Evolutionary conservation across 2,888 invertebrate genomes (phyloP), one percentile per base, ranked within the genome.

Genomic region (Leptinotarsa tumamoca): DNA sequence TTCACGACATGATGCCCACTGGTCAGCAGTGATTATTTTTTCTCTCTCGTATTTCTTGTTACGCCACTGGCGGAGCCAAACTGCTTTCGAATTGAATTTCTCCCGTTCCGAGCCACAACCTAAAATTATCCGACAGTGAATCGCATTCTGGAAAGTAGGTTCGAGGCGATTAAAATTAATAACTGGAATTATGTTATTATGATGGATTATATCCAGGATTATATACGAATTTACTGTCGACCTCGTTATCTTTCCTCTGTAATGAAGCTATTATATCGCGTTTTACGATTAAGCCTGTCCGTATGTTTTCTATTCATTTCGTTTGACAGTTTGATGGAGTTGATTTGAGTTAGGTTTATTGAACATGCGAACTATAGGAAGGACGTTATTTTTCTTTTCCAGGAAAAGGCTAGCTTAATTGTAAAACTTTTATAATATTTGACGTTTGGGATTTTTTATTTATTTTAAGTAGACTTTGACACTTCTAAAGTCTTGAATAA

Each of bases 161-260:
- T 75, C 67, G 54, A 68, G 66, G 68, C 67, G 74, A 75, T 75
- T 75, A 75, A 71, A 75, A 75, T 68, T 75, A 75, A 75, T 75
- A 71, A 68, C 58, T 68, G 43, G 63, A 56, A 75, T 75, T 68
- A 68, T 75, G 74, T 71, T 71, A 75, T 75, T 71, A 75, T 71
- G 74, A 75, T 71, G 61, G 74, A 75, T 75, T 71, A 68, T 68
- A 49, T 33, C 52, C 63, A 52, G 67, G 71, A 68, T 73, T 73
- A 73, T 56, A 69, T 68, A 50, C 58, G 66, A 70, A 67, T 74
- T 71, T 71, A 71, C 74, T 58, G 67, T 27, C 51, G 70, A 56
- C 67, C 74, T 74, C 71, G 69, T 74, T 74, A 74, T 74, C 58
- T 74, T 61, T 33, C n/a, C 33, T 63, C 54, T 33, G 71, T 74